phyloP scores from a whole-genome alignment of 2,888 invertebrate genomes.

The Enchytraeus crypticus region DNA sequence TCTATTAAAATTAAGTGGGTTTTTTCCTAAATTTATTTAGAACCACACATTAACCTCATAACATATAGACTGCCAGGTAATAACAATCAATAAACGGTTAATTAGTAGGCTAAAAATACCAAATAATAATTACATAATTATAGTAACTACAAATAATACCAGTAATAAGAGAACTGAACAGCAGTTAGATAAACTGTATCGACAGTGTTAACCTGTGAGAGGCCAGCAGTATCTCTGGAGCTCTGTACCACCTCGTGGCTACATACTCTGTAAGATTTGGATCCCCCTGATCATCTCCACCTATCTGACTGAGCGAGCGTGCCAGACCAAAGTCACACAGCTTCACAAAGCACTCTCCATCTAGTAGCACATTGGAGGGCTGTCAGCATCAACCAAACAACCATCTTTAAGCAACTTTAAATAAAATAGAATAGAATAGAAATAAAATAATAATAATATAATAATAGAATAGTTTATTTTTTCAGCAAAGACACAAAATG shows the following conservation, averaged over 20 bases:
- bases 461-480: neutral
- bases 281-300: conserved; percentile 60
- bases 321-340: conserved; percentile 95
- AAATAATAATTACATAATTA: no score
- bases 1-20: no score
- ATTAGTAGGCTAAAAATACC: no score
- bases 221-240: conserved; percentile 91
- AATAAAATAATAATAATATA: neutral
- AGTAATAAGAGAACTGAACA: no score
- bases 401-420: neutral
- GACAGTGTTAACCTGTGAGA: conserved; percentile 89
- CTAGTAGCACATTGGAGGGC: conserved; percentile 86
- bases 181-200: no score
- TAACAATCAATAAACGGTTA: no score
- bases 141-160: no score
- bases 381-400: conserved; percentile 32
- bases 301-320: conserved; percentile 71
- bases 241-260: conserved; percentile 94
- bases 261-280: conserved; percentile 81
- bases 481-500: neutral
- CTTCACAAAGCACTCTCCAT: conserved; percentile 81
- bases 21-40: no score
- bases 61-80: no score
- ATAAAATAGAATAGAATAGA: neutral
- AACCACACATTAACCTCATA: no score